phyloP scores from a whole-genome alignment of 2,113 vertebrate species.

The Notechis scutatus region DNA sequence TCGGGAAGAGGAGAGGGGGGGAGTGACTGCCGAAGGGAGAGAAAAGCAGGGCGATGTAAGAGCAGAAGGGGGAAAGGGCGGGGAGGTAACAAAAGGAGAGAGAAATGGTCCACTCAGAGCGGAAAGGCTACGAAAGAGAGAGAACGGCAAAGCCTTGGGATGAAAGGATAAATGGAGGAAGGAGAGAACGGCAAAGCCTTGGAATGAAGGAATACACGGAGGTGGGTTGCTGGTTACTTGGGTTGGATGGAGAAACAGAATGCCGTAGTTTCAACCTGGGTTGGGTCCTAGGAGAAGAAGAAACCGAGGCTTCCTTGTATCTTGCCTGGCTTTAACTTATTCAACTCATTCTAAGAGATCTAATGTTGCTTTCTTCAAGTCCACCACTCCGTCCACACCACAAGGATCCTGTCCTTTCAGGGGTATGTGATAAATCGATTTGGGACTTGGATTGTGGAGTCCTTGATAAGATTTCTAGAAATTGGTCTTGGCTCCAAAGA shows the following conservation, averaged over 20 bases:
- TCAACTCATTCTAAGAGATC: too few relatives aligned
- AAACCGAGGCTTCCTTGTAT: neutral
- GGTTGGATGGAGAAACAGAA: neutral
- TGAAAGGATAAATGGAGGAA: neutral
- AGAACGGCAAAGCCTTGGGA: neutral
- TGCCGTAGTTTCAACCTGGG: neutral
- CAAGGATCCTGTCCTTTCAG: neutral
- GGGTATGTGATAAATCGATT: neutral
- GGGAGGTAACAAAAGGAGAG: neutral
- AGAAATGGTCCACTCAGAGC: neutral
- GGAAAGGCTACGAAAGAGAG: too few relatives aligned
- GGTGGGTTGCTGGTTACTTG: neutral
- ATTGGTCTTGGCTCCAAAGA: neutral
- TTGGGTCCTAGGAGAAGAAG: neutral
- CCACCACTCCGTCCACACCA: neutral
- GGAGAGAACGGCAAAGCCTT: neutral
- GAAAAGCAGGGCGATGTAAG: neutral
- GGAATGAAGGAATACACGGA: neutral
- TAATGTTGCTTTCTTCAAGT: neutral
- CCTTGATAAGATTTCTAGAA: neutral
- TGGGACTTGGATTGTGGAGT: neutral
- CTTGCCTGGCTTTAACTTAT: neutral
- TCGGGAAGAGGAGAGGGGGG: neutral
- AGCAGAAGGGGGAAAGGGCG: neutral
- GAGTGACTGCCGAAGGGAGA: neutral